Evolutionary conservation across 2,797 vertebrate genomes (phyloP).

Genomic region (Staurois parvus): DNA sequence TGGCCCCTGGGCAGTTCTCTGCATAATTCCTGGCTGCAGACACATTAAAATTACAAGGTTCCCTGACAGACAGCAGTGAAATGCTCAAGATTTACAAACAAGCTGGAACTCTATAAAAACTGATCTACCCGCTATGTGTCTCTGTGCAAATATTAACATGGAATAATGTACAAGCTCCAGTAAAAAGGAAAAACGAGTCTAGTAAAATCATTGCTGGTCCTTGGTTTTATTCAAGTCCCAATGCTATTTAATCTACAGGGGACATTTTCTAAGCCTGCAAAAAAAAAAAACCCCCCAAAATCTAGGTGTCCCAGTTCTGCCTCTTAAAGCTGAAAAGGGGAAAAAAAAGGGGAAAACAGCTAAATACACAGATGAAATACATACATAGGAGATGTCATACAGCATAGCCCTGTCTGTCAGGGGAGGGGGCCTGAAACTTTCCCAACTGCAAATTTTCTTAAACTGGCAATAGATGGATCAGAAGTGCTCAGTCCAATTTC

Average conservation of each 20-base stretch:
- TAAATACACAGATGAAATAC: no score
- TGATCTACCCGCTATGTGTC: neutral
- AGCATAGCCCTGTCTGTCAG: no score
- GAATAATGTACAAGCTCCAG: neutral
- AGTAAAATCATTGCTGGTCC: neutral
- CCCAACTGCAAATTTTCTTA: no score
- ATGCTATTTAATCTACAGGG: neutral
- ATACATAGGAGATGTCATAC: no score
- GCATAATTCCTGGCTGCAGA: neutral
- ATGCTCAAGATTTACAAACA: neutral
- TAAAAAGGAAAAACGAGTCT: neutral
- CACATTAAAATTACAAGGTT: neutral
- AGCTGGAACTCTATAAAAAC: neutral
- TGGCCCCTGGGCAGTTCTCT: neutral
- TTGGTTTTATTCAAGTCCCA: neutral
- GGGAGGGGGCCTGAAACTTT: no score
- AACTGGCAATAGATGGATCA: no score
- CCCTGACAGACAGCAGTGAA: slow-evolving; percentile 2
- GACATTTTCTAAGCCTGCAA: neutral
- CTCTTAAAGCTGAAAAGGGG: no score
- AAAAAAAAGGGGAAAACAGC: no score
- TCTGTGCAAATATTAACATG: neutral
- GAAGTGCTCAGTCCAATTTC: no score
- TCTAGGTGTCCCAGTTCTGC: no score
- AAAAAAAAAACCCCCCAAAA: no score